A percentile compares a stretch with the other conserved stretches of the same genome.
Evolutionary conservation across 2,113 vertebrate species (phyloP).

Genomic region (Circaetus cinerascens): DNA sequence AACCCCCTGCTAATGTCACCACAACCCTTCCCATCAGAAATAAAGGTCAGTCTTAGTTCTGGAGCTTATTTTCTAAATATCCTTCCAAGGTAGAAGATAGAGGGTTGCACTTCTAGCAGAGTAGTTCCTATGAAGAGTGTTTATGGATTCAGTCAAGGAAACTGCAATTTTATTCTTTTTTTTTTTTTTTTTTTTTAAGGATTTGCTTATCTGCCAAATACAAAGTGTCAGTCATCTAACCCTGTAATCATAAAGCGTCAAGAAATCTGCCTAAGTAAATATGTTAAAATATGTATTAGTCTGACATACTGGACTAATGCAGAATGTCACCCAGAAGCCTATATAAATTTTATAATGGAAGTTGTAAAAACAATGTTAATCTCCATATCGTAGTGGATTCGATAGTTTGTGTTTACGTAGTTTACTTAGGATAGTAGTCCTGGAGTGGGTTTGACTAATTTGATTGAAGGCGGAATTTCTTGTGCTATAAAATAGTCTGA

Average conservation of each 20-base stretch:
- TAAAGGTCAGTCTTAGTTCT: constrained; percentile 86
- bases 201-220: background rate
- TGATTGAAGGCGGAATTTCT: constrained; percentile 47
- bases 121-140: background rate
- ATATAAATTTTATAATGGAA: background rate
- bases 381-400: background rate
- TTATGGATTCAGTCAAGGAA: constrained; percentile 16
- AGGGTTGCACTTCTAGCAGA: background rate
- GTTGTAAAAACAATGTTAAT: background rate
- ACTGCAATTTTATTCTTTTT: background rate
- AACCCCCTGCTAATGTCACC: constrained; percentile 91
- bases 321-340: background rate
- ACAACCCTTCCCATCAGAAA: constrained; percentile 91
- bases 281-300: background rate
- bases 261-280: constrained; percentile 48
- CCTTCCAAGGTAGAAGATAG: constrained; percentile 29
- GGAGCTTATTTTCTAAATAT: constrained; percentile 42
- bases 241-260: background rate
- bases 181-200: background rate
- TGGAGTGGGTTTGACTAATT: constrained; percentile 1
- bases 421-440: background rate
- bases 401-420: background rate
- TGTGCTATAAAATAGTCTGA: constrained; percentile 1
- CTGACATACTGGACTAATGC: background rate
- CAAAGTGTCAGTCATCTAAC: background rate